Conservation (phyloP, 2,888 invertebrate species). For the Drosophila maculinotata region DNA sequence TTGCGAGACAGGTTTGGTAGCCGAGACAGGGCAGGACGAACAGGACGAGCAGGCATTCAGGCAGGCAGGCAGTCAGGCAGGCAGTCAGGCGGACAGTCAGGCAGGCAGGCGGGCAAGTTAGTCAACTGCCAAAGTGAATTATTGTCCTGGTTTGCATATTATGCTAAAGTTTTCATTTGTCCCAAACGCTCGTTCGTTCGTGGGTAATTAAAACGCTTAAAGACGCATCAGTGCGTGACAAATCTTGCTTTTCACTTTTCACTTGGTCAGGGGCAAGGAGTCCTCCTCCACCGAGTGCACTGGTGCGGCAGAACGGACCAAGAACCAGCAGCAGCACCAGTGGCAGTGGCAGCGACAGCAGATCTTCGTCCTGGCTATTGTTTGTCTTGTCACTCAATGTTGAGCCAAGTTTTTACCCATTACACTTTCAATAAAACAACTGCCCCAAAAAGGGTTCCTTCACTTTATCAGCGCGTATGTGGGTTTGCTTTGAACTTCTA, state of each 20-base stretch:
- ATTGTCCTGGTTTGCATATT: slow-evolving; percentile 80
- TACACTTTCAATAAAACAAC: slow-evolving; percentile 58
- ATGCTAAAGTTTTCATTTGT: slow-evolving; percentile 72
- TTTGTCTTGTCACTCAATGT: slow-evolving; percentile 69
- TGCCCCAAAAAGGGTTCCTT: slow-evolving; percentile 41
- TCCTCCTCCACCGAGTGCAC: slow-evolving; percentile 32
- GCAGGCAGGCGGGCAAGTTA: slow-evolving; percentile 44
- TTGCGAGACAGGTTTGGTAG: slow-evolving; percentile 1
- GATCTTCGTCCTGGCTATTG: slow-evolving; percentile 58
- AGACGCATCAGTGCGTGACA: slow-evolving; percentile 83
- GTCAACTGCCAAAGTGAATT: slow-evolving; percentile 79
- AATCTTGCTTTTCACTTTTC: slow-evolving; percentile 83
- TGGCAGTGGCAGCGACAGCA: slow-evolving; percentile 10
- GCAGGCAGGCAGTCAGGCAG: slow-evolving; percentile 6
- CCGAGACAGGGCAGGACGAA: neutral
- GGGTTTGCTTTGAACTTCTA: slow-evolving; percentile 41
- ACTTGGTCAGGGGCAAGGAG: slow-evolving; percentile 39
- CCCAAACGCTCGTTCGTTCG: slow-evolving; percentile 62
- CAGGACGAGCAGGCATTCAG: slow-evolving; percentile 2
- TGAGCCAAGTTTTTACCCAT: slow-evolving; percentile 55
- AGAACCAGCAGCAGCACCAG: slow-evolving; percentile 30
- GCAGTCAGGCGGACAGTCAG: slow-evolving; percentile 11
- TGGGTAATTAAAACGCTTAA: slow-evolving; percentile 83
- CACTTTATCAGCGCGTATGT: slow-evolving; percentile 36
- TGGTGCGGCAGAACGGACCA: slow-evolving; percentile 41